These are phyloP conservation scores for Rallus limicola DNA, from an alignment of 2,113 vertebrate species.

Conservation along the genomic window DNA sequence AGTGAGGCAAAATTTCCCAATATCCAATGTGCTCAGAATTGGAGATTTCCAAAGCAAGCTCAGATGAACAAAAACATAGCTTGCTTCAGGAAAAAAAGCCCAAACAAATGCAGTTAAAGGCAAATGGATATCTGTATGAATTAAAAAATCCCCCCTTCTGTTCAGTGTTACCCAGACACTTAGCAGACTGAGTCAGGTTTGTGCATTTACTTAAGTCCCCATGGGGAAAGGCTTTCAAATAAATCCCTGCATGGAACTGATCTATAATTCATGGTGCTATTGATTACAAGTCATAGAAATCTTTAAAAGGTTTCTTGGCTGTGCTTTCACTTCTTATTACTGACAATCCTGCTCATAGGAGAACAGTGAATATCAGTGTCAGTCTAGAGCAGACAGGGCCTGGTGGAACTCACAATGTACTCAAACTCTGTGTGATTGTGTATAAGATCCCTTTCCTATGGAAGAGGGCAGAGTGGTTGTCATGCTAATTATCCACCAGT, in stretches of 20 bases:
- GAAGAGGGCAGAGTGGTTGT: neutral
- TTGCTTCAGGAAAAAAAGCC: neutral
- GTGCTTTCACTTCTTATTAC: slow-evolving; percentile 13
- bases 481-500: neutral
- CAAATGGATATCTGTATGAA: neutral
- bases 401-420: neutral
- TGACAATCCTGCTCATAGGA: neutral
- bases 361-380: neutral
- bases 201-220: slow-evolving; percentile 35
- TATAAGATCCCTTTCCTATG: neutral
- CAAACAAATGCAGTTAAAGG: neutral
- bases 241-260: slow-evolving; percentile 34
- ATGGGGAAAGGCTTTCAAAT: slow-evolving; percentile 48
- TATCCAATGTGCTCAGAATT: neutral
- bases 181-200: neutral
- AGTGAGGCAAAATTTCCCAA: no score
- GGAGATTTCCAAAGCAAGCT: neutral
- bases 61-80: neutral
- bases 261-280: slow-evolving; percentile 22
- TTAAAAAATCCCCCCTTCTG: neutral
- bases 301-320: slow-evolving; percentile 62
- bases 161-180: neutral
- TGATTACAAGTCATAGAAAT: slow-evolving; percentile 26
- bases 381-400: neutral
- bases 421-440: neutral